A percentile compares a stretch with the other conserved stretches of the same genome.
phyloP scores from a whole-genome alignment of 2,888 invertebrate species.

The Agrilus biguttatus region DNA sequence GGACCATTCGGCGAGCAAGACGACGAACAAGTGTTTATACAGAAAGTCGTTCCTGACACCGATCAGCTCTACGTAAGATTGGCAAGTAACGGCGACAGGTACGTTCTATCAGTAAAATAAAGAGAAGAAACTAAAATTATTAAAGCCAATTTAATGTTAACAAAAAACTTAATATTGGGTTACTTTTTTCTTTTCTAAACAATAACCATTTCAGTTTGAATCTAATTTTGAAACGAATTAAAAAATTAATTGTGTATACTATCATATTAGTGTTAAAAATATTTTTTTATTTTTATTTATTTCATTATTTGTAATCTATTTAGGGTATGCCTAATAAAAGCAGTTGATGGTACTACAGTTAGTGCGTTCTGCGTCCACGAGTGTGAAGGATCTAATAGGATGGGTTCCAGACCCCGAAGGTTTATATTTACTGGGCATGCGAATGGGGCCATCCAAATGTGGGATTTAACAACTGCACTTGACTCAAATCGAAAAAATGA shows the following conservation, averaged over 20 bases:
- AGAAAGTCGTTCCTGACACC: conserved; percentile 94
- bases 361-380: conserved; percentile 95
- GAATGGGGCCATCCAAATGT: conserved; percentile 91
- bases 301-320: conserved; percentile 4
- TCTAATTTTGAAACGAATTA: not conserved
- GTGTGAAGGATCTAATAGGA: conserved; percentile 89
- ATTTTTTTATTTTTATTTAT: not conserved
- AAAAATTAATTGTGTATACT: not conserved
- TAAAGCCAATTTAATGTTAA: not conserved
- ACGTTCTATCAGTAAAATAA: conserved; percentile 6
- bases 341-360: conserved; percentile 86
- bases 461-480: conserved; percentile 93
- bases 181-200: too few species aligned
- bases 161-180: too few species aligned
- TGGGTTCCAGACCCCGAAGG: conserved; percentile 76
- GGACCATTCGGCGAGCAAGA: conserved; percentile 97
- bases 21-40: conserved; percentile 95
- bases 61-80: conserved; percentile 87
- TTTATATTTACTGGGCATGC: conserved; percentile 87
- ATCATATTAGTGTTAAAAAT: too few species aligned
- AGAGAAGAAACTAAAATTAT: not conserved
- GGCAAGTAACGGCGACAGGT: conserved; percentile 90
- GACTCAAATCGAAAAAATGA: conserved; percentile 51
- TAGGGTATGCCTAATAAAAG: conserved; percentile 86
- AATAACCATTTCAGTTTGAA: too few species aligned